Evolutionary conservation across 2,888 invertebrate species (phyloP).

Genomic region (Mesorhabditis belari): DNA sequence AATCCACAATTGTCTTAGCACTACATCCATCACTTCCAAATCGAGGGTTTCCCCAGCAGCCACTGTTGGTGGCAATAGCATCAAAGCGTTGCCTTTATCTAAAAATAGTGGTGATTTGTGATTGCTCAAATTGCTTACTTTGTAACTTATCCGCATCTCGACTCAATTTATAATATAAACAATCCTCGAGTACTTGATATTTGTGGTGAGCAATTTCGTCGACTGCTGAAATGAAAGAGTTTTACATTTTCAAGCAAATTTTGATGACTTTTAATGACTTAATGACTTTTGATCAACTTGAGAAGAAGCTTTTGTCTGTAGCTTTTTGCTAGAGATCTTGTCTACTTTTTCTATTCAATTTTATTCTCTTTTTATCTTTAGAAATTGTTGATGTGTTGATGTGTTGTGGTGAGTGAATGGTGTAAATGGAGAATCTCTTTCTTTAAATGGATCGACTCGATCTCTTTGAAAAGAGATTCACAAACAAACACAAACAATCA

Average conservation of each 20-base stretch:
- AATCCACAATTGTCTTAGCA: slow-evolving; percentile 39
- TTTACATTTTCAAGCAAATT: background rate
- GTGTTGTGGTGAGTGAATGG: too few species aligned
- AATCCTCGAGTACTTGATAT: slow-evolving; percentile 42
- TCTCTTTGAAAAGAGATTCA: too few species aligned
- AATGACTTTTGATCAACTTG: too few species aligned
- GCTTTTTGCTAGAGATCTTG: too few species aligned
- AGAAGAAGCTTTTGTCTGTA: too few species aligned
- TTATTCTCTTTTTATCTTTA: too few species aligned
- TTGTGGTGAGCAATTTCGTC: slow-evolving; percentile 44
- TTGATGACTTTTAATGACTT: too few species aligned
- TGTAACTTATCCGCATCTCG: slow-evolving; percentile 40
- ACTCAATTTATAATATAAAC: slow-evolving; percentile 42
- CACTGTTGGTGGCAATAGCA: slow-evolving; percentile 42
- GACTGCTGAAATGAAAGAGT: slow-evolving; percentile 24
- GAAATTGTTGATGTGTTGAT: too few species aligned
- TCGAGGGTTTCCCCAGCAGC: slow-evolving; percentile 39
- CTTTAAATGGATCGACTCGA: too few species aligned
- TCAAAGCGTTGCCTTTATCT: slow-evolving; percentile 38
- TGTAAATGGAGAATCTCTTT: too few species aligned
- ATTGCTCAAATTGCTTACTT: slow-evolving; percentile 10
- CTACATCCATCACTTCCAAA: slow-evolving; percentile 31
- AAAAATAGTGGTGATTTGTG: slow-evolving; percentile 2
- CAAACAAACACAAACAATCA: too few species aligned
- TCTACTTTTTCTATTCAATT: too few species aligned